phyloP scores from a whole-genome alignment of 2,888 invertebrate species.

The Scaptomyza flava region DNA sequence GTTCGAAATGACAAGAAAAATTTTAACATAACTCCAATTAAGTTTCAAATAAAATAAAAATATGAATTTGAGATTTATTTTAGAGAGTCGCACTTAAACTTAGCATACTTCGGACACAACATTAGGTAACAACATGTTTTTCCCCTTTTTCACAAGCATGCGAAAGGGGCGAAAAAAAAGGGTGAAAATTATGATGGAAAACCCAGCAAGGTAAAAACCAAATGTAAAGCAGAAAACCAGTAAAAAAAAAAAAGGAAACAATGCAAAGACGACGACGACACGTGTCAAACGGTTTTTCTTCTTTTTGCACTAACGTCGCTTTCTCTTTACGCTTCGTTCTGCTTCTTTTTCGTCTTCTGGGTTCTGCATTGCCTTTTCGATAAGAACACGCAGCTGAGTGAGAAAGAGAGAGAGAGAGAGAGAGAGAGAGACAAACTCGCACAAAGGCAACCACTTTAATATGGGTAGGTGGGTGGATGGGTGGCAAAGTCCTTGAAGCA shows the following conservation, averaged over 20 bases:
- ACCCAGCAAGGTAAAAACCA: conserved; percentile 1
- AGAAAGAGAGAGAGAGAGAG: background rate
- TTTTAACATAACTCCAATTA: no score
- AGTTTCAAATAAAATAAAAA: no score
- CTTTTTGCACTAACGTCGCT: background rate
- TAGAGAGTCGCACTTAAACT: background rate
- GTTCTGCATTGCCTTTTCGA: conserved; percentile 39
- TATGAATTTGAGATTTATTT: no score
- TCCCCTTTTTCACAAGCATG: background rate
- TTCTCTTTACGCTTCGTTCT: conserved; percentile 14
- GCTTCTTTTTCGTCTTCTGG: background rate
- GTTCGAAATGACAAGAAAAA: background rate
- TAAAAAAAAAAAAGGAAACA: conserved; percentile 4
- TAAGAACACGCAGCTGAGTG: conserved; percentile 14
- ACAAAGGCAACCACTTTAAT: conserved; percentile 5
- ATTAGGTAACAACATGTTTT: background rate
- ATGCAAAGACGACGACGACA: conserved; percentile 38
- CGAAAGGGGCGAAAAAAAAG: background rate
- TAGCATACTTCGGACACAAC: background rate
- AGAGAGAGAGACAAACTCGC: background rate
- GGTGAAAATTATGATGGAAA: background rate
- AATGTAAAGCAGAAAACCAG: conserved; percentile 1
- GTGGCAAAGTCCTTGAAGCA: conserved; percentile 72
- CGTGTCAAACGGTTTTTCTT: conserved; percentile 71
- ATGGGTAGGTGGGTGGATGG: conserved; percentile 11